A percentile compares a stretch with the other conserved stretches of the same genome.
These are phyloP conservation scores for Melanophora roralis DNA, from an alignment of 2,888 invertebrate genomes.

Conservation along the genomic window DNA sequence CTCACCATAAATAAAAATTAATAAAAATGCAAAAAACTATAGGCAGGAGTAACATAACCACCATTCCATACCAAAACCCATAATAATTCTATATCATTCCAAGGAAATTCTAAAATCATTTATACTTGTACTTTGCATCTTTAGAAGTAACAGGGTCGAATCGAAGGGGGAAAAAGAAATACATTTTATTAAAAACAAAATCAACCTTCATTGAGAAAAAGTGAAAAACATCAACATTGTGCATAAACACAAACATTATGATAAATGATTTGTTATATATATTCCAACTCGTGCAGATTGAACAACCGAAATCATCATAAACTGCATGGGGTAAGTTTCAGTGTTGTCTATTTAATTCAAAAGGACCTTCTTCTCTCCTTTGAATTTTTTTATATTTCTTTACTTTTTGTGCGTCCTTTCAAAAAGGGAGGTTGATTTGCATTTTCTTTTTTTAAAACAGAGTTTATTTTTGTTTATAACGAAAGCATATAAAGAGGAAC, in stretches of 20 bases:
- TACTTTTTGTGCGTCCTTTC: slow-evolving; percentile 6
- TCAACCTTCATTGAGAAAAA: slow-evolving; percentile 74
- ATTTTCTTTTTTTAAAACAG: slow-evolving; percentile 2
- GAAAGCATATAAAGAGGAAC: slow-evolving; percentile 66
- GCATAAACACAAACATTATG: slow-evolving; percentile 72
- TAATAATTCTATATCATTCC: not conserved
- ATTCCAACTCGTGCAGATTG: slow-evolving; percentile 61
- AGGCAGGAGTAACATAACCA: slow-evolving; percentile 36
- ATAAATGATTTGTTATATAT: slow-evolving; percentile 74
- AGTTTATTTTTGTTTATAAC: not conserved
- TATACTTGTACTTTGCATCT: slow-evolving; percentile 5
- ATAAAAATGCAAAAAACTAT: slow-evolving; percentile 69
- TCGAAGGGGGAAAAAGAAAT: slow-evolving; percentile 8
- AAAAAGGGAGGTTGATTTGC: slow-evolving; percentile 56
- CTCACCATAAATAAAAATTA: slow-evolving; percentile 77
- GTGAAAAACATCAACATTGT: slow-evolving; percentile 72
- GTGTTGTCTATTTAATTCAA: slow-evolving; percentile 19
- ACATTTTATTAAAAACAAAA: slow-evolving; percentile 42
- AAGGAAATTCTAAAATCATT: slow-evolving; percentile 35
- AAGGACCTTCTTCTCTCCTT: slow-evolving; percentile 38
- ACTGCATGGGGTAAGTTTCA: slow-evolving; percentile 75
- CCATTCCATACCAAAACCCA: slow-evolving; percentile 33
- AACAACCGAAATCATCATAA: slow-evolving; percentile 68
- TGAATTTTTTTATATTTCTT: not conserved
- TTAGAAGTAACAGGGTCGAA: slow-evolving; percentile 30